Evolutionary conservation across 2,797 vertebrate genomes (phyloP).

Genomic region (Heteromormyrus szaboi): DNA sequence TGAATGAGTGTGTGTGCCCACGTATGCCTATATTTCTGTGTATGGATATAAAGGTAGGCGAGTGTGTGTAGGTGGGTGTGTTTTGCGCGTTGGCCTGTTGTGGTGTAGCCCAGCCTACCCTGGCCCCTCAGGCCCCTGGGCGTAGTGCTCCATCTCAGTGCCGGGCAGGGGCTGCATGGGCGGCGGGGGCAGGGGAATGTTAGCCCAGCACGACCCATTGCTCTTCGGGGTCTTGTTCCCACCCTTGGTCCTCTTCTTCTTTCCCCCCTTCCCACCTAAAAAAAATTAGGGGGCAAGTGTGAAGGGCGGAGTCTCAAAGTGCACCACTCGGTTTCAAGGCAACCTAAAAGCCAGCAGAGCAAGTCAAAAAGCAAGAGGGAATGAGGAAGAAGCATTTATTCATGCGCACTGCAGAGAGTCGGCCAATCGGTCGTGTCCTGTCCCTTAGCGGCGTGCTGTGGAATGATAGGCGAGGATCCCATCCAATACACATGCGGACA

Average conservation of each 20-base stretch:
- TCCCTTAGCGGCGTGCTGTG: background rate
- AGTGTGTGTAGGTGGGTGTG: background rate
- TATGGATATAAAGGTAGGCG: background rate
- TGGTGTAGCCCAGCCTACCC: slow-evolving; percentile 49
- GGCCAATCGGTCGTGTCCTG: background rate
- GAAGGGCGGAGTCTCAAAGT: background rate
- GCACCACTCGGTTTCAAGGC: background rate
- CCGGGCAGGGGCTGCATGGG: slow-evolving; percentile 88
- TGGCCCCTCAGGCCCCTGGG: slow-evolving; percentile 71
- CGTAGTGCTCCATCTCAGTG: slow-evolving; percentile 83
- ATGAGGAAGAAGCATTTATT: background rate
- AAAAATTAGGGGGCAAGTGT: background rate
- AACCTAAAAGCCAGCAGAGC: background rate
- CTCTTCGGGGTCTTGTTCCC: slow-evolving; percentile 80
- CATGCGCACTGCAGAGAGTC: background rate
- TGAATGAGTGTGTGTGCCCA: slow-evolving; percentile 28
- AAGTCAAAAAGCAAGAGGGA: background rate
- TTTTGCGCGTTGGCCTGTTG: slow-evolving; percentile 21
- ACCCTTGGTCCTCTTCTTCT: slow-evolving; percentile 92
- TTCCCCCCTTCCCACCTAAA: slow-evolving; percentile 87
- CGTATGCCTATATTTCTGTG: background rate
- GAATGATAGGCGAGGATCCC: background rate
- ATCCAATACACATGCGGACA: slow-evolving; percentile 41
- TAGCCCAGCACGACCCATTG: slow-evolving; percentile 86
- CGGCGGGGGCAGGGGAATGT: slow-evolving; percentile 80